Evolutionary conservation across 2,113 vertebrate species (phyloP).

Genomic region (Periophthalmodon schlosseri): DNA sequence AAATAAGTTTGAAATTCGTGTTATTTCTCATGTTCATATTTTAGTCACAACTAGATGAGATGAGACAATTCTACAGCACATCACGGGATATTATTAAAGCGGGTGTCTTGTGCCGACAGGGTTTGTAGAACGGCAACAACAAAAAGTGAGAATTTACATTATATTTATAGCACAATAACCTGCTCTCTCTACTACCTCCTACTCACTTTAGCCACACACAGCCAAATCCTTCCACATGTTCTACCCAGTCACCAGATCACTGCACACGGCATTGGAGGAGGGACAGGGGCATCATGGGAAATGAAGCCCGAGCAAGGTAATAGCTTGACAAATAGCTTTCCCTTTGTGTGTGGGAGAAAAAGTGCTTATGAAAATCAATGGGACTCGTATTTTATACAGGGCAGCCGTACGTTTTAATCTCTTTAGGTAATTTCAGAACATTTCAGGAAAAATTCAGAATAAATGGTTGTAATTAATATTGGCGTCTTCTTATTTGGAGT

Average conservation of each 20-base stretch:
- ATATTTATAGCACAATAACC: not conserved
- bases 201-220: conserved; percentile 12
- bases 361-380: not conserved
- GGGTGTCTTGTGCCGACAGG: conserved; percentile 18
- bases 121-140: not conserved
- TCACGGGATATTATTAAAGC: conserved; percentile 22
- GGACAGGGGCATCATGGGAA: conserved; percentile 6
- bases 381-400: not conserved
- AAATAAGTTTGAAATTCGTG: no score
- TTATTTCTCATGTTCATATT: not conserved
- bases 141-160: conserved; percentile 5
- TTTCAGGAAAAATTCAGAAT: not conserved
- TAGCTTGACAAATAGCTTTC: not conserved
- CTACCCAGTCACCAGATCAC: conserved; percentile 8
- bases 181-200: not conserved
- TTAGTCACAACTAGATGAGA: not conserved
- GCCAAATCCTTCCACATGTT: conserved; percentile 17
- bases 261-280: not conserved
- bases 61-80: conserved; percentile 1
- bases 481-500: not conserved
- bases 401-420: no score
- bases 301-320: conserved; percentile 5
- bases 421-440: not conserved
- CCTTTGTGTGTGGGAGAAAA: not conserved
- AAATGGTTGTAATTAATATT: not conserved